phyloP scores from a whole-genome alignment of 1,140 invertebrate species.

The Hyles euphorbiae region DNA sequence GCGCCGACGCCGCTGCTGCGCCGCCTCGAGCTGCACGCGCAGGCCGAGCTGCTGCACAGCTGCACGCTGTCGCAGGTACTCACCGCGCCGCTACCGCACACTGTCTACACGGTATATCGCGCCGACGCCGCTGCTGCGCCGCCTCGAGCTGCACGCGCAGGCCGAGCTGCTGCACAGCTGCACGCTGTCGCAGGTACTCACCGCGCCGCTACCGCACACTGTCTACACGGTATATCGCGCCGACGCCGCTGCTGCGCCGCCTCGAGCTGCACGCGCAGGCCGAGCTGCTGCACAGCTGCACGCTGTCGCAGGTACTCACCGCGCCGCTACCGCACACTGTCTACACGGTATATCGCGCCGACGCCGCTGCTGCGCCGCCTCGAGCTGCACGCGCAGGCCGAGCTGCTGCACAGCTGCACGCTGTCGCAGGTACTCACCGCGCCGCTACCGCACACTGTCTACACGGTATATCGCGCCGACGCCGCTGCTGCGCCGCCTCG shows the following conservation, averaged over 20 bases:
- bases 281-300: conserved; percentile 83
- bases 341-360: conserved; percentile 63
- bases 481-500: conserved; percentile 77
- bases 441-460: too few relatives aligned
- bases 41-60: conserved; percentile 83
- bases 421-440: conserved; percentile 80
- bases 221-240: conserved; percentile 52
- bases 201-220: neutral
- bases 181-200: conserved; percentile 82
- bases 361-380: conserved; percentile 77
- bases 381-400: conserved; percentile 84
- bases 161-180: conserved; percentile 84
- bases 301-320: conserved; percentile 81
- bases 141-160: conserved; percentile 83
- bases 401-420: conserved; percentile 83
- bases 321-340: too few relatives aligned
- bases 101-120: conserved; percentile 44
- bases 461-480: conserved; percentile 70
- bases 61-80: conserved; percentile 84
- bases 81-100: neutral
- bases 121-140: conserved; percentile 77
- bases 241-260: conserved; percentile 76
- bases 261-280: conserved; percentile 84
- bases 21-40: conserved; percentile 81
- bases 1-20: conserved; percentile 79